Base-by-base conservation (phyloP, 2,113 vertebrate species). In the Morone chrysops region DNA sequence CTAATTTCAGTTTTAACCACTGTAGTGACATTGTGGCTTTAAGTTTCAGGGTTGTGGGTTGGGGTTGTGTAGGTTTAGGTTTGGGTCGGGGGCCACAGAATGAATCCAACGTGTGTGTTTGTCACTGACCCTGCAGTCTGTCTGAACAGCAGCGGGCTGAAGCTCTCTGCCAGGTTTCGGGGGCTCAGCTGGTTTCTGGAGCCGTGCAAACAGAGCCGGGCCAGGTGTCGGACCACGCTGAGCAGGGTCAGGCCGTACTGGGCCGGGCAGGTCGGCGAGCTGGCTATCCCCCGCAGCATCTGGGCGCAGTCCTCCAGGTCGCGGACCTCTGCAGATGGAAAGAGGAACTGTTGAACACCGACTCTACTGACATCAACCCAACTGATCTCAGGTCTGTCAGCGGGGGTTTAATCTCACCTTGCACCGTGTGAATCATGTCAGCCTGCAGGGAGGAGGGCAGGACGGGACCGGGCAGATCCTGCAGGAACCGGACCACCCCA, bases 211-310 rank as follows among this genome's bases (percentile, higher is more conserved):
- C 96, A 97, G 78, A 99, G 92, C 68, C 94, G 96, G 91, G 97
- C 96, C 90, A 99, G 96, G 94, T 99, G 98, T 56, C 96, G 96
- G 48, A 99, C 94, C 89, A 99, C 95, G 90, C 97, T 97, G 81
- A 98, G 97, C 78, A 99, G 95, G 0, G 97, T 98, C 76, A 99
- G 96, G 93, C 97, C 97, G 89, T 97, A 96, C 92, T 99, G 98
- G 75, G 96, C 95, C 87, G 97, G 97, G 93, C 96, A 95, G 76
- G 90, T 91, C 9, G 96, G 95, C 0, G 97, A 96, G 83, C 94
- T 94, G 87, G 97, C 95, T 83, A 98, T 93, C 50, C 95, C 96
- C 90, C 96, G 94, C 89, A 99, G 92, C 77, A 97, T 93, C 90
- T 97, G 96, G 74, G 92, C 96, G 2, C 96, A 96, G 22, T 99